Evolutionary conservation across 2,113 vertebrate species (phyloP), one percentile per base, ranked within the genome.

Genomic region (Proteles cristata): DNA sequence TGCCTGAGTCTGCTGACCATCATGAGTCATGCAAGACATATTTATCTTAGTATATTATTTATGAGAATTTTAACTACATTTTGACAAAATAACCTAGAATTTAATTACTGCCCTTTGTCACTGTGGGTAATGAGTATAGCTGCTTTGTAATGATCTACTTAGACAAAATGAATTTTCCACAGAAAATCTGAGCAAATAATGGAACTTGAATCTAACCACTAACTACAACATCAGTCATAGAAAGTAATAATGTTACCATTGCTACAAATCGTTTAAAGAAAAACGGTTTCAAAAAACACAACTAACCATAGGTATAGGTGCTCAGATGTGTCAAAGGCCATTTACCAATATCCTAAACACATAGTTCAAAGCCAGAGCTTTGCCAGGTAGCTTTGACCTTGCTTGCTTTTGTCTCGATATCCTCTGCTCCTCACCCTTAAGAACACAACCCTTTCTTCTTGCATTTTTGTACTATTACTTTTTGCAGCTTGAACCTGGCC

Each of bases 101-200:
- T 86, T 61, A 77, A 50, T 58, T 5, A 15, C 35, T 69, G 11
- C 26, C 45, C 21, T 80, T 61, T 83, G 7, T 91, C 83, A 48
- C n/a, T 11, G 1, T 1, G 14, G 16, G 7, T 33, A 39, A 25
- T 80, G 26, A 58, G 26, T 19, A 15, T 35, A 90, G 17, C 11
- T 33, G 84, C 25, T 93, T 90, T 65, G 66, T 25, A 61, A 50
- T 77, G 25, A 85, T 81, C 26, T 58, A 17, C 92, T 80, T 66
- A 50, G 21, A 86, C 55, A 82, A 86, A 98, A 92, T 85, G 6
- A 71, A 74, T 96, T 96, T 95, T 96, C 95, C 11, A 68, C 95
- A 82, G 74, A 98, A 92, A 96, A 95, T 91, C 3, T 26, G 16
- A 95, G 85, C 81, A 65, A 94, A 53, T 85, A n/a, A 85, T 90